These are phyloP conservation scores for Anguilla marmorata DNA, from an alignment of 2,797 vertebrate genomes.

Conservation along the genomic window DNA sequence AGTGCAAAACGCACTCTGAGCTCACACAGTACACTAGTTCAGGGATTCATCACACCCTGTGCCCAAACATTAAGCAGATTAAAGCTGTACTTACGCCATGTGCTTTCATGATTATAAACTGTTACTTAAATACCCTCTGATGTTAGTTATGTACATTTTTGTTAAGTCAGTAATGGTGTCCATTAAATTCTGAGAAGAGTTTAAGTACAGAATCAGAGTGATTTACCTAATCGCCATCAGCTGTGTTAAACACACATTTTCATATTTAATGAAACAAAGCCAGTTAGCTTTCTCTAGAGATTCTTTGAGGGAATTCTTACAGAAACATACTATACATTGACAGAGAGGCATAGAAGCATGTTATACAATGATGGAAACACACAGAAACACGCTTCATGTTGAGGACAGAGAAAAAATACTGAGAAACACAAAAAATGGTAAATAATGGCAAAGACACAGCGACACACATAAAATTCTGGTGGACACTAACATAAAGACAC, in stretches of 20 bases:
- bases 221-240: constrained; percentile 61
- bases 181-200: constrained; percentile 59
- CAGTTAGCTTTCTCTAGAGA: constrained; percentile 52
- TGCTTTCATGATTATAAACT: constrained; percentile 73
- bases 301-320: not conserved
- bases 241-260: constrained; percentile 61
- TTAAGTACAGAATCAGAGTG: constrained; percentile 43
- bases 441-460: not conserved
- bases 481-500: not conserved
- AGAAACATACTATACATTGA: not conserved
- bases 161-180: constrained; percentile 71
- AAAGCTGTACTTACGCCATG: constrained; percentile 69
- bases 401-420: not conserved
- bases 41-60: constrained; percentile 22
- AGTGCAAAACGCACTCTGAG: not conserved
- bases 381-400: not conserved
- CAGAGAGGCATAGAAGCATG: not conserved
- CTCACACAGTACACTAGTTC: constrained; percentile 11
- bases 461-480: not conserved
- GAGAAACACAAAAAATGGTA: no score
- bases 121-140: constrained; percentile 69
- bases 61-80: constrained; percentile 66
- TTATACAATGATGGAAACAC: constrained; percentile 36
- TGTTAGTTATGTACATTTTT: constrained; percentile 69
- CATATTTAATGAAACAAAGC: constrained; percentile 55